Conservation (phyloP, 2,113 vertebrate genomes). For the Clarias magur region DNA sequence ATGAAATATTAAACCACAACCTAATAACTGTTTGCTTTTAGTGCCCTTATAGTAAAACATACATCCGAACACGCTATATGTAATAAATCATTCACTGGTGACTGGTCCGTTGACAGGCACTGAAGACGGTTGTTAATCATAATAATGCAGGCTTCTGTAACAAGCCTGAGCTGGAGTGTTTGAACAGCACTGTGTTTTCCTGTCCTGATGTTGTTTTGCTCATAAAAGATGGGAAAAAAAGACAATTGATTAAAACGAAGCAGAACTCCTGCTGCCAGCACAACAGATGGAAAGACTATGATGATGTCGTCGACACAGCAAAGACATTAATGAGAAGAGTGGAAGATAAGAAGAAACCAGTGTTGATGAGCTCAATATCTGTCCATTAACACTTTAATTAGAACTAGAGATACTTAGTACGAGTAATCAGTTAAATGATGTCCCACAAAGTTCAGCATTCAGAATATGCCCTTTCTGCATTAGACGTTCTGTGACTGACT, state of each 20-base stretch:
- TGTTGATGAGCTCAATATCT: constrained; percentile 8
- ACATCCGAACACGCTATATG: not conserved
- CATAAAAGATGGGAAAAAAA: not conserved
- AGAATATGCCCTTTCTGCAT: not conserved
- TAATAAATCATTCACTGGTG: constrained; percentile 28
- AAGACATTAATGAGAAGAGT: constrained; percentile 14
- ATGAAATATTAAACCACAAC: constrained; percentile 1
- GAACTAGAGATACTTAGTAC: not conserved
- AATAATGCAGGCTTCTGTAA: not conserved
- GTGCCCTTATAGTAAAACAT: not conserved
- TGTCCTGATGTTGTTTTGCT: constrained; percentile 20
- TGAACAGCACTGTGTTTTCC: not conserved
- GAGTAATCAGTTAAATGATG: constrained; percentile 5
- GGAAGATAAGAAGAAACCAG: constrained; percentile 8
- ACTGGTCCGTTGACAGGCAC: not conserved
- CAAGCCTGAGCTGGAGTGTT: not conserved
- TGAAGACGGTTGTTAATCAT: constrained; percentile 8
- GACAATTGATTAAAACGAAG: constrained; percentile 13
- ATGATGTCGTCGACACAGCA: not conserved
- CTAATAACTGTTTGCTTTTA: not conserved
- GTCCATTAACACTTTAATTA: constrained; percentile 31
- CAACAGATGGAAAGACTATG: constrained; percentile 37
- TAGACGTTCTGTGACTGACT: not conserved
- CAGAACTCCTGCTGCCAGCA: constrained; percentile 25
- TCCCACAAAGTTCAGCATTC: not conserved